phyloP scores from a whole-genome alignment of 2,888 invertebrate genomes.

The Aphodius granarius region DNA sequence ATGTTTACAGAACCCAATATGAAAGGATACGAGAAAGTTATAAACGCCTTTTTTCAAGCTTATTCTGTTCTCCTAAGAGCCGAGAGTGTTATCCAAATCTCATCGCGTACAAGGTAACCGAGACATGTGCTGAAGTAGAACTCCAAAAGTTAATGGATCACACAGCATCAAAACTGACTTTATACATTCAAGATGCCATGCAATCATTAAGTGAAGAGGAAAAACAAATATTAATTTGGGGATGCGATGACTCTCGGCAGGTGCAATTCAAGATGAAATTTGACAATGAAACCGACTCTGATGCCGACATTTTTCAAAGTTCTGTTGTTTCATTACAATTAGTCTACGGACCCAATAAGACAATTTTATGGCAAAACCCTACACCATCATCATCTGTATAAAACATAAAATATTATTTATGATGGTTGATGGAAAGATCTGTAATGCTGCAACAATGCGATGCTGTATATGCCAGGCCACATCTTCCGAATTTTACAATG shows the following conservation, averaged over 20 bases:
- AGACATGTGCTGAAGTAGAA: too few species aligned
- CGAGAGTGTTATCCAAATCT: too few species aligned
- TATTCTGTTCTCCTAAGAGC: too few species aligned
- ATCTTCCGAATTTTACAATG: conserved; percentile 34
- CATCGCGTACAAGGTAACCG: too few species aligned
- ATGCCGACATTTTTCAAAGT: not conserved
- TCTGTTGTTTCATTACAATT: not conserved
- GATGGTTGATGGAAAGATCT: conserved; percentile 41
- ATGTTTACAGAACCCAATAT: too few species aligned
- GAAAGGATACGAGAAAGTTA: too few species aligned
- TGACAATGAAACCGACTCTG: not conserved
- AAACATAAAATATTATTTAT: conserved; percentile 29
- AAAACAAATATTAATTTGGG: too few species aligned
- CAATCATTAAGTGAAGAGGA: too few species aligned
- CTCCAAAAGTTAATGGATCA: too few species aligned
- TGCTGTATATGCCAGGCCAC: conserved; percentile 38
- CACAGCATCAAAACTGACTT: too few species aligned
- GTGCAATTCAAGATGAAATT: not conserved
- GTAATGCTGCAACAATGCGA: conserved; percentile 36
- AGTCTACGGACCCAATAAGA: not conserved
- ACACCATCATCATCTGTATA: not conserved
- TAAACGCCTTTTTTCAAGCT: too few species aligned
- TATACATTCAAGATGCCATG: too few species aligned
- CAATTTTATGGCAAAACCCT: not conserved
- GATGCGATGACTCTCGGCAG: conserved; percentile 21